phyloP scores from a whole-genome alignment of 1,140 invertebrate genomes.

The Tribolium madens region DNA sequence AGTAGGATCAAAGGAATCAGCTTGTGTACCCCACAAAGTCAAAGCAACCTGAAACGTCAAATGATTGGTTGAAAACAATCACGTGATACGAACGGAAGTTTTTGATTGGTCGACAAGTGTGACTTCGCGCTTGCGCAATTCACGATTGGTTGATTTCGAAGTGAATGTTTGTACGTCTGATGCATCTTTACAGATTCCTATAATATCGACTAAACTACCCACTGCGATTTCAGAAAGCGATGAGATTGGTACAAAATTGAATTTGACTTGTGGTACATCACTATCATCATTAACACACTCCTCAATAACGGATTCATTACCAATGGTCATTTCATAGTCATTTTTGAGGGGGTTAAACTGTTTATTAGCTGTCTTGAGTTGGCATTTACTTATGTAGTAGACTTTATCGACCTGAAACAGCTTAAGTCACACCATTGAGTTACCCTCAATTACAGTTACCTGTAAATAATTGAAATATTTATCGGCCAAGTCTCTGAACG shows the following conservation, averaged over 20 bases:
- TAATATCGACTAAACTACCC: constrained; percentile 85
- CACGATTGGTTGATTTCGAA: constrained; percentile 79
- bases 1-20: constrained; percentile 85
- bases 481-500: constrained; percentile 91
- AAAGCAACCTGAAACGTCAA: constrained; percentile 69
- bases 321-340: constrained; percentile 96
- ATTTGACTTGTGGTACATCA: constrained; percentile 83
- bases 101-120: constrained; percentile 88
- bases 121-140: constrained; percentile 92
- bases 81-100: constrained; percentile 74
- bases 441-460: too few species aligned
- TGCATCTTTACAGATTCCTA: constrained; percentile 87
- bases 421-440: too few species aligned
- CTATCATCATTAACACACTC: constrained; percentile 75
- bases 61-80: not conserved
- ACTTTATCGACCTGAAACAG: constrained; percentile 80
- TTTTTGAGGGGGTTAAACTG: constrained; percentile 87
- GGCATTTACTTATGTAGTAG: constrained; percentile 87
- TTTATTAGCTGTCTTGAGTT: constrained; percentile 93
- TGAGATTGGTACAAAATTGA: constrained; percentile 84
- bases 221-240: constrained; percentile 77
- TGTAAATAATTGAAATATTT: constrained; percentile 93
- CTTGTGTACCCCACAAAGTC: constrained; percentile 84
- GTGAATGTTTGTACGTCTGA: constrained; percentile 81
- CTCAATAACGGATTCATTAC: constrained; percentile 81